phyloP scores from a whole-genome alignment of 2,113 vertebrate species.

The Microtus richardsoni region DNA sequence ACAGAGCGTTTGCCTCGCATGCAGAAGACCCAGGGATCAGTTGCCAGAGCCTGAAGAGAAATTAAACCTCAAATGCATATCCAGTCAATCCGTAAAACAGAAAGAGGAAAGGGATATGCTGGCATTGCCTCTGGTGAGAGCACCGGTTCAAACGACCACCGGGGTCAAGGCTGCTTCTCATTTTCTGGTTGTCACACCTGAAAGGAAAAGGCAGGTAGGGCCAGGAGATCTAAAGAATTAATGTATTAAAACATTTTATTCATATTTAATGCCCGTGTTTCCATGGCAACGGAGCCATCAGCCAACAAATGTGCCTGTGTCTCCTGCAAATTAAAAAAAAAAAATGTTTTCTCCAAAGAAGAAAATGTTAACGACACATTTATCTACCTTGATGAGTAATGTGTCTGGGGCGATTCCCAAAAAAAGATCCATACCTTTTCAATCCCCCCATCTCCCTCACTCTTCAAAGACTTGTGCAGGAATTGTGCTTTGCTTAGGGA shows the following conservation, averaged over 20 bases:
- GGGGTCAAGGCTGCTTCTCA: background rate
- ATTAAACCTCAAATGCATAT: background rate
- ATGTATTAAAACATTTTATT: conserved; percentile 44
- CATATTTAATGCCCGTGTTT: conserved; percentile 56
- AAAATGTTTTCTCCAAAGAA: conserved; percentile 62
- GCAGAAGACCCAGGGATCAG: background rate
- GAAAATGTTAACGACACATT: conserved; percentile 53
- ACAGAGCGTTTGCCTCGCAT: too few species aligned
- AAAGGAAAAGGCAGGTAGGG: background rate
- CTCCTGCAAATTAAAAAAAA: conserved; percentile 45
- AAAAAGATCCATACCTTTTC: background rate
- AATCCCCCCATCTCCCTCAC: background rate
- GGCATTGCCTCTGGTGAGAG: background rate
- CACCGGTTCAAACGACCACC: background rate
- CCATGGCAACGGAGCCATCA: conserved; percentile 71
- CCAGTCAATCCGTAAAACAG: background rate
- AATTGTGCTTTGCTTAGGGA: background rate
- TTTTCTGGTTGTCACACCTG: background rate
- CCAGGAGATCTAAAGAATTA: conserved; percentile 19
- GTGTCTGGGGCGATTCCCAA: background rate
- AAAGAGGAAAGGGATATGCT: background rate
- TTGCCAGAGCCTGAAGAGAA: background rate
- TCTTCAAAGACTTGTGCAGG: conserved; percentile 50
- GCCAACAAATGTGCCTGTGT: conserved; percentile 63
- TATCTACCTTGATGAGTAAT: conserved; percentile 47